A percentile compares a stretch with the other conserved stretches of the same genome.
These are phyloP conservation scores for Cantharis rufa DNA, from an alignment of 2,888 invertebrate genomes.

Conservation along the genomic window DNA sequence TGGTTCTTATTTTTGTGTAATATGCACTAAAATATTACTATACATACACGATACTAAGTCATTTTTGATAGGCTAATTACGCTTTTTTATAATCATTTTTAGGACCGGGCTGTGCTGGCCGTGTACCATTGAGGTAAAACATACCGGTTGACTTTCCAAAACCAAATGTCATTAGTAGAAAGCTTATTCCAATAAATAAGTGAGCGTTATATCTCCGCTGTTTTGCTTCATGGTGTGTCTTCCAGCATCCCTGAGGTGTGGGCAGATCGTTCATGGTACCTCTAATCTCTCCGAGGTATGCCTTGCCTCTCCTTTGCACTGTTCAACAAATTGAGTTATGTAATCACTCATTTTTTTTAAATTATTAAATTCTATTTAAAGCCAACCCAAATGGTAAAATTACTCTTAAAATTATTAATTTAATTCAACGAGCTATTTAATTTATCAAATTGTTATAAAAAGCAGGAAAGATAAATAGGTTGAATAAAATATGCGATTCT, in stretches of 20 bases:
- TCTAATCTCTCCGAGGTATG: conserved; percentile 21
- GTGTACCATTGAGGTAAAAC: conserved; percentile 66
- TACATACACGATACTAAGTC: neutral
- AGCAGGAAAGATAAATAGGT: neutral
- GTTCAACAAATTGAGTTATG: conserved; percentile 7
- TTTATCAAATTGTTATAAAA: neutral
- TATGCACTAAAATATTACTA: neutral
- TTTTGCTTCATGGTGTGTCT: conserved; percentile 66
- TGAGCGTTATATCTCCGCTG: conserved; percentile 72
- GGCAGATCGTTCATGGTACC: conserved; percentile 77
- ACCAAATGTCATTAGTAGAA: conserved; percentile 56
- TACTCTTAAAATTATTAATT: neutral
- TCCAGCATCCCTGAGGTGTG: conserved; percentile 78
- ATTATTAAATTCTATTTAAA: neutral
- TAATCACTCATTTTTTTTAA: neutral
- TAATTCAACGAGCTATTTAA: neutral
- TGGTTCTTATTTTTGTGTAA: neutral
- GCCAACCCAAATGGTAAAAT: neutral
- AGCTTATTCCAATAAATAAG: conserved; percentile 63
- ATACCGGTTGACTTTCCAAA: conserved; percentile 65
- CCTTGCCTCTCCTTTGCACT: conserved; percentile 17
- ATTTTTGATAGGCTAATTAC: neutral
- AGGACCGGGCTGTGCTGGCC: conserved; percentile 57
- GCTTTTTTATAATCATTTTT: conserved; percentile 12
- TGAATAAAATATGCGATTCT: neutral